phyloP scores from a whole-genome alignment of 2,888 invertebrate genomes.

The Trachelus stipa region DNA sequence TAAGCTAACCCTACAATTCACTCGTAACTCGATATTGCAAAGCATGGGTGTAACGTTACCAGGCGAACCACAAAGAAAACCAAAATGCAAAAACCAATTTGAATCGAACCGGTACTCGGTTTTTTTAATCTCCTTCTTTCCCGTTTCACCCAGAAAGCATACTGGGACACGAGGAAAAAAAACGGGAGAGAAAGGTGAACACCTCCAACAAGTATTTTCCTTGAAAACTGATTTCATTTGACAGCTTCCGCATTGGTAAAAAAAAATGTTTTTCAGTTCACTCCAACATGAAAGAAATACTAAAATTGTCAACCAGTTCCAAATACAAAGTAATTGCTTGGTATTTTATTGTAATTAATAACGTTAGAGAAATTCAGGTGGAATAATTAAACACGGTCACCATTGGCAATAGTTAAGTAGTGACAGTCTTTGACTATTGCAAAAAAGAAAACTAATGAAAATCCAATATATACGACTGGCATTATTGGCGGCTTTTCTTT shows the following conservation, averaged over 20 bases:
- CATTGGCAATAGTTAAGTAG: too few relatives aligned
- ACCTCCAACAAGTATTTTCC: constrained; percentile 35
- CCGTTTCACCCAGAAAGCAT: constrained; percentile 38
- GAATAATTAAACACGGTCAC: too few relatives aligned
- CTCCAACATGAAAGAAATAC: too few relatives aligned
- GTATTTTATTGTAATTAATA: too few relatives aligned
- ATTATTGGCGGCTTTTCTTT: too few relatives aligned
- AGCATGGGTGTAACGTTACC: constrained; percentile 46
- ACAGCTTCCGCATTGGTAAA: constrained; percentile 53
- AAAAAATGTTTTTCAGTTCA: too few relatives aligned
- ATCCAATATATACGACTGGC: too few relatives aligned
- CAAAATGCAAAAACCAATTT: constrained; percentile 51
- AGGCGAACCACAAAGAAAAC: constrained; percentile 42
- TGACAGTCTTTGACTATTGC: too few relatives aligned
- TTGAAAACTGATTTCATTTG: constrained; percentile 54
- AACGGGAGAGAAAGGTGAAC: constrained; percentile 28
- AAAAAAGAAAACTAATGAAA: too few relatives aligned
- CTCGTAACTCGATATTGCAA: constrained; percentile 50
- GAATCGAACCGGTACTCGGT: constrained; percentile 50
- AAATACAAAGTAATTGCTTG: too few relatives aligned
- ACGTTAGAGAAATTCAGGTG: too few relatives aligned
- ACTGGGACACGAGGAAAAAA: constrained; percentile 31
- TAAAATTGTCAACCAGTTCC: too few relatives aligned
- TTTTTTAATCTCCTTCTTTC: constrained; percentile 36
- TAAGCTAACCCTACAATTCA: constrained; percentile 45